Conservation (phyloP, 1,140 invertebrate species). For the Drosophila murphyi region DNA sequence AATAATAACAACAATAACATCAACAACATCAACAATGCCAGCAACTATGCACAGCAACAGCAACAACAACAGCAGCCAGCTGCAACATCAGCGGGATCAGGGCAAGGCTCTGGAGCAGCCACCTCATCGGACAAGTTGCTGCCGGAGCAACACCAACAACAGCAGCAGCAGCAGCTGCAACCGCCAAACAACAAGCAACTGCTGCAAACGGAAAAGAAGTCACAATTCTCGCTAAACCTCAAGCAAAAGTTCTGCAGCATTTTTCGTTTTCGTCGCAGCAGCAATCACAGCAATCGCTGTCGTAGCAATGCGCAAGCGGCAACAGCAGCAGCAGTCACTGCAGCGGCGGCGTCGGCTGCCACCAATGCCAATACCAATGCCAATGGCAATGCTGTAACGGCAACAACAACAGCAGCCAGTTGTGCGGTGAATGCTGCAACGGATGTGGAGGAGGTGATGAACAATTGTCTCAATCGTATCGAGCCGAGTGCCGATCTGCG, state of each 20-base stretch:
- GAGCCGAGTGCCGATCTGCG: slow-evolving; percentile 83
- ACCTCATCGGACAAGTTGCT: slow-evolving; percentile 25
- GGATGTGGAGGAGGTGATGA: slow-evolving; percentile 28
- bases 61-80: slow-evolving; percentile 29
- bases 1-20: slow-evolving; percentile 78
- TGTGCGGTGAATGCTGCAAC: slow-evolving; percentile 11
- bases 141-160: slow-evolving; percentile 29
- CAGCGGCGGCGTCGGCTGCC: slow-evolving; percentile 31
- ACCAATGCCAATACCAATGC: slow-evolving; percentile 6
- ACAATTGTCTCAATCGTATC: slow-evolving; percentile 45
- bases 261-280: slow-evolving; percentile 89
- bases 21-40: slow-evolving; percentile 42
- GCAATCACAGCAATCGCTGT: slow-evolving; percentile 83
- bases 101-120: background rate
- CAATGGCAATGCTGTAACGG: slow-evolving; percentile 9
- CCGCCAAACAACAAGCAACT: slow-evolving; percentile 83
- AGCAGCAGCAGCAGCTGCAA: slow-evolving; percentile 33
- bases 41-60: slow-evolving; percentile 35
- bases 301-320: slow-evolving; percentile 31
- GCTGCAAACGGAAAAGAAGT: slow-evolving; percentile 76
- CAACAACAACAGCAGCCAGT: slow-evolving; percentile 9
- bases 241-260: slow-evolving; percentile 94
- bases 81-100: slow-evolving; percentile 6
- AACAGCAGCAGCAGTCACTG: slow-evolving; percentile 7
- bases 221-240: slow-evolving; percentile 87